phyloP scores from a whole-genome alignment of 92 coral and sea anemone genomes.

The Parazoanthus swiftii region DNA sequence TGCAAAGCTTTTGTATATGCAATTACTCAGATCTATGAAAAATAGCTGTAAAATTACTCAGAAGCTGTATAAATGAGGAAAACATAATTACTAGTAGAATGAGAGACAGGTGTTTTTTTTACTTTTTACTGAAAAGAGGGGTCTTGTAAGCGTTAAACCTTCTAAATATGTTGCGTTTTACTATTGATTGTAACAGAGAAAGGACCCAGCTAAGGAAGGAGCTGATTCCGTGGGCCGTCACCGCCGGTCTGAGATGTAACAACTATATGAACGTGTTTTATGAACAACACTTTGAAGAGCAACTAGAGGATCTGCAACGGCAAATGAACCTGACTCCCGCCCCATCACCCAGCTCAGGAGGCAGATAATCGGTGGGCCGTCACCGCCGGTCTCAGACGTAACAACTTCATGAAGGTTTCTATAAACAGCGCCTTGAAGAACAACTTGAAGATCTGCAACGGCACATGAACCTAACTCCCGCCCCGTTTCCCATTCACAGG shows the following conservation, averaged over 20 bases:
- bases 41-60: too few relatives aligned
- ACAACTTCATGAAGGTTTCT: constrained; percentile 79
- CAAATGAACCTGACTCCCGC: constrained; percentile 71
- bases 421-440: constrained; percentile 82
- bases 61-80: too few relatives aligned
- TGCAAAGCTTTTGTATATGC: too few relatives aligned
- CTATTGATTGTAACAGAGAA: constrained; percentile 54
- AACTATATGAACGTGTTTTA: constrained; percentile 81
- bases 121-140: not conserved
- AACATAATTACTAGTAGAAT: too few relatives aligned
- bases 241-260: constrained; percentile 73
- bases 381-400: constrained; percentile 73
- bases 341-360: constrained; percentile 18
- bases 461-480: constrained; percentile 68
- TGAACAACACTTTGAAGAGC: constrained; percentile 85
- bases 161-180: not conserved
- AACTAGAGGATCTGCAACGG: constrained; percentile 62
- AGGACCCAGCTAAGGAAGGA: constrained; percentile 56
- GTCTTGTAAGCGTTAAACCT: not conserved
- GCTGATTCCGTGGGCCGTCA: constrained; percentile 93
- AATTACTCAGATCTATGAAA: too few relatives aligned
- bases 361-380: constrained; percentile 93
- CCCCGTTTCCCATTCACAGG: constrained; percentile 34
- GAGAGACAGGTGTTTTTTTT: too few relatives aligned
- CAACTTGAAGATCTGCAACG: constrained; percentile 65